Evolutionary conservation across 1,140 invertebrate species (phyloP).

Genomic region (Hylyphantes graminicola): DNA sequence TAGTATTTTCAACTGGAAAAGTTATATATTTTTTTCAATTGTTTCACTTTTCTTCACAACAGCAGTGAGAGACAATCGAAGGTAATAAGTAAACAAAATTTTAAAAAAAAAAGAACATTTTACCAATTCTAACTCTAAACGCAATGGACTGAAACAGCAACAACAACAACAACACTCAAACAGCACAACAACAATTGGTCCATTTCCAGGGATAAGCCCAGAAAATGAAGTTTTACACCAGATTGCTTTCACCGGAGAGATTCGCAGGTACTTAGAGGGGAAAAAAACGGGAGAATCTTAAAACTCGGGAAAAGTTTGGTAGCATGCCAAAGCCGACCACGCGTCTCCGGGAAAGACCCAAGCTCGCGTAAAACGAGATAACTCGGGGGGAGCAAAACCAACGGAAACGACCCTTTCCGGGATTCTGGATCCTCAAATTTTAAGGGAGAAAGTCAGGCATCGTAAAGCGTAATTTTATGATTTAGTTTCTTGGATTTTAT

Average conservation of each 20-base stretch:
- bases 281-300: slow-evolving; percentile 24
- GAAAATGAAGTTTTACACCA: slow-evolving; percentile 52
- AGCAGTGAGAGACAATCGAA: too few relatives aligned
- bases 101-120: too few relatives aligned
- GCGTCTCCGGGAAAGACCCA: slow-evolving; percentile 23
- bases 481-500: slow-evolving; percentile 4
- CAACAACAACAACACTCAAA: background rate
- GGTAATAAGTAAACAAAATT: too few relatives aligned
- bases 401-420: slow-evolving; percentile 7
- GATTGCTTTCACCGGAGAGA: slow-evolving; percentile 21
- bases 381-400: background rate
- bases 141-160: too few relatives aligned
- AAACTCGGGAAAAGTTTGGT: slow-evolving; percentile 26
- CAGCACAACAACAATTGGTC: slow-evolving; percentile 35
- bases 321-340: slow-evolving; percentile 19
- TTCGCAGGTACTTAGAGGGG: slow-evolving; percentile 50
- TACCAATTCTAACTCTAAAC: too few relatives aligned
- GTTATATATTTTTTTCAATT: too few relatives aligned
- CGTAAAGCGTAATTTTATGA: slow-evolving; percentile 53
- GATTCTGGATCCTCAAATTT: slow-evolving; percentile 32
- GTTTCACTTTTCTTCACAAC: too few relatives aligned
- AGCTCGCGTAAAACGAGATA: slow-evolving; percentile 46
- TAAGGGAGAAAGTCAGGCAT: slow-evolving; percentile 21
- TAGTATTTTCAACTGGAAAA: too few relatives aligned
- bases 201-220: slow-evolving; percentile 9